Conservation (phyloP, 2,113 vertebrate genomes). For the Cyanistes caeruleus region DNA sequence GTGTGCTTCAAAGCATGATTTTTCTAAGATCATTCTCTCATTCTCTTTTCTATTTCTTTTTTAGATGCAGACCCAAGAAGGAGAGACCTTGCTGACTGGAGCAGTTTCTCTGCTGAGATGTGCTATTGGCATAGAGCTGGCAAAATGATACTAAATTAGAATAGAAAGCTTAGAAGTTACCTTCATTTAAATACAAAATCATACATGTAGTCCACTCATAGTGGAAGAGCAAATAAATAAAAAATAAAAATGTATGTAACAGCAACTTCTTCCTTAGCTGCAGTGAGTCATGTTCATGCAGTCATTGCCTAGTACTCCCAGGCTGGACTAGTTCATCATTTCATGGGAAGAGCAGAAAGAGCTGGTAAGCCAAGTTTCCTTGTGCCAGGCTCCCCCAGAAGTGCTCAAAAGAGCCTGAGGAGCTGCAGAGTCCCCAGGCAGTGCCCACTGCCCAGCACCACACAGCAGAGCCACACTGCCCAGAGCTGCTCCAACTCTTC, state of each 20-base stretch:
- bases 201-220: neutral
- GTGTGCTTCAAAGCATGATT: neutral
- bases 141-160: neutral
- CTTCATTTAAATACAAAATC: neutral
- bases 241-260: neutral
- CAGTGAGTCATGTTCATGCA: neutral
- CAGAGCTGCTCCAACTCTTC: neutral
- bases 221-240: neutral
- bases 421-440: neutral
- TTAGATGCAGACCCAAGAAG: neutral
- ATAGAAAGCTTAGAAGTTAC: neutral
- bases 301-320: neutral
- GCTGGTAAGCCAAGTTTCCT: neutral
- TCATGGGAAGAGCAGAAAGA: fast-evolving
- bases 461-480: fast-evolving
- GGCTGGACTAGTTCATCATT: neutral
- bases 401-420: neutral
- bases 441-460: neutral
- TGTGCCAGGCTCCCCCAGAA: neutral
- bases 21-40: neutral
- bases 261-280: neutral
- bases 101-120: neutral
- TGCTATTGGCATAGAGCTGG: neutral
- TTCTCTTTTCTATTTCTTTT: neutral
- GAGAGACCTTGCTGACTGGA: constrained; percentile 1